Evolutionary conservation across 2,888 invertebrate genomes (phyloP).

Genomic region (Andrena dorsata): DNA sequence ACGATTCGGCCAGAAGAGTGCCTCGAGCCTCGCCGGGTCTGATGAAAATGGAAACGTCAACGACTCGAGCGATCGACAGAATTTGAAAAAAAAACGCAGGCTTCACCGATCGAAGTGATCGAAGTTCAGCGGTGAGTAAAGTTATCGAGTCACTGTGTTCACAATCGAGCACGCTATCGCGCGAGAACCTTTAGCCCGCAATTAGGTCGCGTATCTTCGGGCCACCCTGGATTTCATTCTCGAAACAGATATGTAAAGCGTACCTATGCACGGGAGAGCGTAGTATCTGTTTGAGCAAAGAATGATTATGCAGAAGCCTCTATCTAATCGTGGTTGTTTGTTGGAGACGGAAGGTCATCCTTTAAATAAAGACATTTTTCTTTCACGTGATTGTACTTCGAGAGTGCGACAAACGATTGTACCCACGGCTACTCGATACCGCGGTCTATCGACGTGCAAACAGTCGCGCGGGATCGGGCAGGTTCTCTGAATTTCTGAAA

Average conservation of each 20-base stretch:
- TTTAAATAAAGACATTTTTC: constrained; percentile 42
- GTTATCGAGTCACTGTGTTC: neutral
- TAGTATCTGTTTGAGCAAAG: constrained; percentile 42
- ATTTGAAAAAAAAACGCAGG: too few relatives aligned
- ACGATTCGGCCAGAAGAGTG: too few relatives aligned
- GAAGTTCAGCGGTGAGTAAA: neutral
- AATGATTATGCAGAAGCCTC: constrained; percentile 51
- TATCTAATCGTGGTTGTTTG: constrained; percentile 58
- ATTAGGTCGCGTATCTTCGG: constrained; percentile 17
- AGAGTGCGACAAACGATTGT: neutral
- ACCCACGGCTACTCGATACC: neutral
- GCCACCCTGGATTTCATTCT: constrained; percentile 6
- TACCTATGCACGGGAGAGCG: constrained; percentile 33
- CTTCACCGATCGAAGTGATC: too few relatives aligned
- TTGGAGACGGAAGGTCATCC: constrained; percentile 46
- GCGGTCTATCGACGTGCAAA: too few relatives aligned
- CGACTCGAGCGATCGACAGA: too few relatives aligned
- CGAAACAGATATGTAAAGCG: constrained; percentile 35
- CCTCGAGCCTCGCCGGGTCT: too few relatives aligned
- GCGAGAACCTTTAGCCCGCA: neutral
- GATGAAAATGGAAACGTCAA: too few relatives aligned
- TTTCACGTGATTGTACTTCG: neutral
- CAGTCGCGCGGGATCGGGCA: too few relatives aligned
- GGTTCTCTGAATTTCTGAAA: too few relatives aligned
- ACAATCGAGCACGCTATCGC: neutral